Conservation (phyloP, 1,140 invertebrate species). For the Gonioctena quinquepunctata region DNA sequence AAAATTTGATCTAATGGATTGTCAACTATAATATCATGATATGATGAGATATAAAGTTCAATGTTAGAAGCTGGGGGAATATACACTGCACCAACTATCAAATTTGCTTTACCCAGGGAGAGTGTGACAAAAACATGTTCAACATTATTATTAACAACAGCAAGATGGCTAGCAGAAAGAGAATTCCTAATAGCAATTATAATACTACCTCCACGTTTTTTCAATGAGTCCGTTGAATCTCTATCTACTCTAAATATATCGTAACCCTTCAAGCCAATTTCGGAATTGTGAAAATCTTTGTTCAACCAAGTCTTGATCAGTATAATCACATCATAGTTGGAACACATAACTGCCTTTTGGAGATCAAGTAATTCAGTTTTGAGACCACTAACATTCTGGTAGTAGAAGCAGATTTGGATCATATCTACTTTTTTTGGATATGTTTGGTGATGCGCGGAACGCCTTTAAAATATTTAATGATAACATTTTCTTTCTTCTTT, state of each 20-base stretch:
- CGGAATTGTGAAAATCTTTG: neutral
- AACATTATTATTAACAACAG: too few relatives aligned
- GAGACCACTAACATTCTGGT: neutral
- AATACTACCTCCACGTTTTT: neutral
- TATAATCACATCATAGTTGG: neutral
- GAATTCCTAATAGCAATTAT: too few relatives aligned
- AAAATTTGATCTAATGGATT: too few relatives aligned
- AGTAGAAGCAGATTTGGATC: neutral
- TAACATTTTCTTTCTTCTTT: neutral
- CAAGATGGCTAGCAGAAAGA: too few relatives aligned
- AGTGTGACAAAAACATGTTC: too few relatives aligned
- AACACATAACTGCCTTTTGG: neutral
- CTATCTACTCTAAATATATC: neutral
- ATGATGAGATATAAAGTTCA: too few relatives aligned
- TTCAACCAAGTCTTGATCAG: neutral
- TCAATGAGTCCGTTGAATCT: neutral
- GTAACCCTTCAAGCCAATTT: neutral
- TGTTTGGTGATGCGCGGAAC: neutral
- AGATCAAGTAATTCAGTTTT: neutral
- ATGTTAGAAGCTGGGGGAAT: too few relatives aligned
- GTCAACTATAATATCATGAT: too few relatives aligned
- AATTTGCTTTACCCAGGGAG: too few relatives aligned
- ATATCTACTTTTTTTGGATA: neutral
- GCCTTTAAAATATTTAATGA: neutral
- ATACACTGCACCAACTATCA: too few relatives aligned